These are phyloP conservation scores for Anguilla obscura DNA, from an alignment of 2,797 vertebrate species.

Conservation along the genomic window DNA sequence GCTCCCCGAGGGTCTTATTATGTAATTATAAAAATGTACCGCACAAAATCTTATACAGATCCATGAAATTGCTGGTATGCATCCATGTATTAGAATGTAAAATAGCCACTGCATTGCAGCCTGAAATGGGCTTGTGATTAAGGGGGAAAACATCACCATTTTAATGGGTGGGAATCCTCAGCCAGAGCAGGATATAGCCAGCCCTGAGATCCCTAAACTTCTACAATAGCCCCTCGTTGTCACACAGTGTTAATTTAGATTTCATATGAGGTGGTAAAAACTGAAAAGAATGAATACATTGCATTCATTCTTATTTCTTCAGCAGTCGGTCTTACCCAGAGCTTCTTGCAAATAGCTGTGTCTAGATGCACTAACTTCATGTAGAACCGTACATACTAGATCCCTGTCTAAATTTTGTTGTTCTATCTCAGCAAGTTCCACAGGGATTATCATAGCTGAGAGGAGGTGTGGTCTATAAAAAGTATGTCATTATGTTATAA, in stretches of 20 bases:
- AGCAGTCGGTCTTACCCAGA: neutral
- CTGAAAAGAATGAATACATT: neutral
- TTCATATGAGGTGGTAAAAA: neutral
- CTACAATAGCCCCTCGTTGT: neutral
- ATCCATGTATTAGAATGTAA: no score
- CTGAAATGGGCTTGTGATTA: neutral
- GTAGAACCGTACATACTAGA: neutral
- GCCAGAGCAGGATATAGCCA: neutral
- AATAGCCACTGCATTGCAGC: neutral
- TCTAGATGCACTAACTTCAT: neutral
- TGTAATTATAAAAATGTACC: no score
- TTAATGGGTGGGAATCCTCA: neutral
- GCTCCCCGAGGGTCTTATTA: neutral
- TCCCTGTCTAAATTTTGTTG: neutral
- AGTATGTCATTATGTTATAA: constrained; percentile 52
- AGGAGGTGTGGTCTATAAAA: constrained; percentile 74
- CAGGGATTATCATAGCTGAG: constrained; percentile 66
- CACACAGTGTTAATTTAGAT: neutral
- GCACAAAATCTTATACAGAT: neutral
- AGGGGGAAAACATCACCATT: neutral
- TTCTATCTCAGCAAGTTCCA: constrained; percentile 61
- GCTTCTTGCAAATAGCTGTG: neutral
- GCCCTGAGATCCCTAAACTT: neutral
- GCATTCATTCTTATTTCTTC: neutral
- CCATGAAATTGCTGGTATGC: no score